Percentiles rank a stretch among this genome's conserved stretches.
phyloP scores from a whole-genome alignment of 2,113 vertebrate genomes.

The Sinocyclocheilus rhinocerous region DNA sequence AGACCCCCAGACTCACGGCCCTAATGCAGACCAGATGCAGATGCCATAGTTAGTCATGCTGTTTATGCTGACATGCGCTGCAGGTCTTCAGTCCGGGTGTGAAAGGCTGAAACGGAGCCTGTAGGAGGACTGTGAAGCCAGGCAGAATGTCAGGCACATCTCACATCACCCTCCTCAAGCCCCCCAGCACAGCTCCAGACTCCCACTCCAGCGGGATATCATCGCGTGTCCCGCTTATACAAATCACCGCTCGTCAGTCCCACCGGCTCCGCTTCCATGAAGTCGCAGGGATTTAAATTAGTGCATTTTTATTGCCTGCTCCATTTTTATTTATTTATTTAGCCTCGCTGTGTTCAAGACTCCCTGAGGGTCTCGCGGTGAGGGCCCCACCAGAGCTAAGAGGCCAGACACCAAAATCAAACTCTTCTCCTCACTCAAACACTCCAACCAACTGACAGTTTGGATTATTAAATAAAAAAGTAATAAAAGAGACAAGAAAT shows the following conservation, averaged over 20 bases:
- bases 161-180: constrained; percentile 54
- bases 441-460: constrained; percentile 63
- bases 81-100: constrained; percentile 46
- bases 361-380: constrained; percentile 51
- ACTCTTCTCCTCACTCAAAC: constrained; percentile 45
- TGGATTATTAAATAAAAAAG: constrained; percentile 71
- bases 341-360: constrained; percentile 56
- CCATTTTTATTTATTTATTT: constrained; percentile 62
- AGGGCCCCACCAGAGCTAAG: constrained; percentile 56
- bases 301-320: constrained; percentile 75
- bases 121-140: constrained; percentile 42
- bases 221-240: constrained; percentile 64
- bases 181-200: constrained; percentile 56
- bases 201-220: constrained; percentile 69
- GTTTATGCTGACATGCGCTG: constrained; percentile 48
- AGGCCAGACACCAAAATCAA: constrained; percentile 50
- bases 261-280: constrained; percentile 39
- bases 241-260: constrained; percentile 69
- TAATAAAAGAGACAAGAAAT: constrained; percentile 64
- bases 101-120: constrained; percentile 49
- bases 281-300: constrained; percentile 66
- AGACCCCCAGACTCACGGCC: constrained; percentile 36
- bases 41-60: constrained; percentile 51
- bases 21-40: constrained; percentile 54
- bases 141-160: constrained; percentile 44